Conservation (phyloP, 2,888 invertebrate genomes). For the Acanthoscelides obtectus region DNA sequence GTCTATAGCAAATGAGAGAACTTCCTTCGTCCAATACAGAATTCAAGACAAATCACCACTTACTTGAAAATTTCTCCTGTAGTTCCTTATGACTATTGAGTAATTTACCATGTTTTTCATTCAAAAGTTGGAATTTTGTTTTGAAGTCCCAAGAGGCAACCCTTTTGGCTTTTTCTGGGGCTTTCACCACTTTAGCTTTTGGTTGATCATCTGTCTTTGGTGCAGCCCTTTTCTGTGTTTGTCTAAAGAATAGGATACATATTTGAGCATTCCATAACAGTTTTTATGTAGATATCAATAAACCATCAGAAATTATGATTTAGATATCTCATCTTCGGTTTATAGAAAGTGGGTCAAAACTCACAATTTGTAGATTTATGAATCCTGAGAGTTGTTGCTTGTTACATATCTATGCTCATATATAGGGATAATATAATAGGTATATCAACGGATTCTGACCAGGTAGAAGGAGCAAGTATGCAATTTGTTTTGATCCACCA, state of each 20-base stretch:
- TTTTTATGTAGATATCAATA: too few species aligned
- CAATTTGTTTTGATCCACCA: too few species aligned
- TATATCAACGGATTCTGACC: too few species aligned
- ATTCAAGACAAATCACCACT: constrained; percentile 9
- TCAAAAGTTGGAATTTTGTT: constrained; percentile 58
- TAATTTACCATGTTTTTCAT: constrained; percentile 55
- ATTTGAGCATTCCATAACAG: too few species aligned
- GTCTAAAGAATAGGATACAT: background rate
- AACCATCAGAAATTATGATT: too few species aligned
- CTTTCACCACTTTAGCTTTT: constrained; percentile 27
- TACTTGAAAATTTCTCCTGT: constrained; percentile 40
- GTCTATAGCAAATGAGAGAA: background rate
- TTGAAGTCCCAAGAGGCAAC: constrained; percentile 42
- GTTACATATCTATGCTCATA: too few species aligned
- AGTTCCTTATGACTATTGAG: constrained; percentile 53
- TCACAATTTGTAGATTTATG: too few species aligned
- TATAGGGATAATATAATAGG: too few species aligned
- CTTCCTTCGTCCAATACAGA: background rate
- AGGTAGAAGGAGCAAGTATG: too few species aligned
- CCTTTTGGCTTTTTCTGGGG: constrained; percentile 21
- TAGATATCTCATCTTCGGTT: too few species aligned
- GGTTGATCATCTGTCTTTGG: constrained; percentile 15
- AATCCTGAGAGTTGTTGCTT: too few species aligned
- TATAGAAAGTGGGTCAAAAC: too few species aligned
- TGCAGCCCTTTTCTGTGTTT: constrained; percentile 6